phyloP scores from a whole-genome alignment of 2,797 vertebrate species.

The Neostethus bicornis region DNA sequence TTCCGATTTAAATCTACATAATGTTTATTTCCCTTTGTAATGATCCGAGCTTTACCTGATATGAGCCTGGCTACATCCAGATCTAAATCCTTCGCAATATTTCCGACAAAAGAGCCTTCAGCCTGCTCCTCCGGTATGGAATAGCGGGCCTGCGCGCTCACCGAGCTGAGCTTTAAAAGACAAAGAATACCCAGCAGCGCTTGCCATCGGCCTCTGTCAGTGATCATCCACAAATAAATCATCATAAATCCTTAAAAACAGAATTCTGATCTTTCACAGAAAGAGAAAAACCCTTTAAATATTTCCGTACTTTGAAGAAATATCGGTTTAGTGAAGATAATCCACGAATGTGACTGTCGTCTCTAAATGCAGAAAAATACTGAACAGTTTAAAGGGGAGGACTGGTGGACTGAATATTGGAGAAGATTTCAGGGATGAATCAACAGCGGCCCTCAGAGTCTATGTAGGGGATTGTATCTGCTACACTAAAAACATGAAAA shows the following conservation, averaged over 20 bases:
- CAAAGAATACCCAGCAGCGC: constrained; percentile 52
- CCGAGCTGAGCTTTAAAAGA: constrained; percentile 50
- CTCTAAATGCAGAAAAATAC: constrained; percentile 1
- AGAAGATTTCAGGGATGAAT: constrained; percentile 19
- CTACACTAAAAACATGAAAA: accelerated
- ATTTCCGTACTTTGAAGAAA: neutral
- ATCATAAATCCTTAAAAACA: constrained; percentile 38
- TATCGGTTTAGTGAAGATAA: no score
- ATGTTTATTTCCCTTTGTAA: constrained; percentile 61
- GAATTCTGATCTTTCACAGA: neutral
- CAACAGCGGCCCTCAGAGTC: constrained; percentile 68
- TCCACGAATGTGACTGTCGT: no score
- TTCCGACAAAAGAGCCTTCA: constrained; percentile 71
- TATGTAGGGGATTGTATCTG: constrained; percentile 27
- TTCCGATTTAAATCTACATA: constrained; percentile 74
- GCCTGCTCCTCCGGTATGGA: constrained; percentile 74
- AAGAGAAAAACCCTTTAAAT: neutral
- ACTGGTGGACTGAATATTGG: neutral
- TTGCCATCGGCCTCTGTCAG: constrained; percentile 20
- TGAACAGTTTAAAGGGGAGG: constrained; percentile 24
- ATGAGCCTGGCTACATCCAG: constrained; percentile 68
- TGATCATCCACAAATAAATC: constrained; percentile 5
- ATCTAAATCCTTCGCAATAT: constrained; percentile 72
- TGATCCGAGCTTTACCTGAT: constrained; percentile 67
- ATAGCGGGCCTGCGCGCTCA: constrained; percentile 65